Evolutionary conservation across 2,113 vertebrate species (phyloP).

Genomic region (Benitochromis conjunctus): DNA sequence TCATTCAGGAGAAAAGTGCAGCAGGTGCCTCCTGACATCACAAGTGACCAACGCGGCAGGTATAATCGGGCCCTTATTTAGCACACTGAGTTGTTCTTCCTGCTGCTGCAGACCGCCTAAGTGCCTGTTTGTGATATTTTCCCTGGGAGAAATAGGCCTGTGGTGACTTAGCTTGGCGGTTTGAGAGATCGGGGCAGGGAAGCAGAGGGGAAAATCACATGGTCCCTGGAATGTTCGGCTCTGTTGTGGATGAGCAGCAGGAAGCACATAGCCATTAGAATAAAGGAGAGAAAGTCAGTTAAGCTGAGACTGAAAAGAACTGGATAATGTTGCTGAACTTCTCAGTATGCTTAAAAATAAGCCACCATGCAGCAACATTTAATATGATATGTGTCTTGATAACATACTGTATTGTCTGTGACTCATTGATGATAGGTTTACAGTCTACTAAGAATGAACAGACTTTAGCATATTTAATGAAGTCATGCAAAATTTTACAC

Average conservation of each 20-base stretch:
- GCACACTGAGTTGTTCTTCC: neutral
- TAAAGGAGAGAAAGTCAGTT: neutral
- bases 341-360: neutral
- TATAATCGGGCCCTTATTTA: neutral
- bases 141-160: neutral
- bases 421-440: neutral
- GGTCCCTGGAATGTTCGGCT: neutral
- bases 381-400: neutral
- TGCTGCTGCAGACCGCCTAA: neutral
- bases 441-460: neutral
- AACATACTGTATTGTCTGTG: neutral
- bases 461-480: neutral
- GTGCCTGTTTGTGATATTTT: neutral
- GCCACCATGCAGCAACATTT: neutral
- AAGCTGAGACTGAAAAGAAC: neutral
- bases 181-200: neutral
- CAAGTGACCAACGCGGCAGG: neutral
- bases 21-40: neutral
- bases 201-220: neutral
- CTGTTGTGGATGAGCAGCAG: neutral
- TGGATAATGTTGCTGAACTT: neutral
- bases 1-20: neutral
- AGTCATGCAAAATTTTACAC: neutral
- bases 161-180: neutral
- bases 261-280: neutral